These are phyloP conservation scores for Salvelinus alpinus DNA, from an alignment of 2,113 vertebrate genomes.

Conservation along the genomic window DNA sequence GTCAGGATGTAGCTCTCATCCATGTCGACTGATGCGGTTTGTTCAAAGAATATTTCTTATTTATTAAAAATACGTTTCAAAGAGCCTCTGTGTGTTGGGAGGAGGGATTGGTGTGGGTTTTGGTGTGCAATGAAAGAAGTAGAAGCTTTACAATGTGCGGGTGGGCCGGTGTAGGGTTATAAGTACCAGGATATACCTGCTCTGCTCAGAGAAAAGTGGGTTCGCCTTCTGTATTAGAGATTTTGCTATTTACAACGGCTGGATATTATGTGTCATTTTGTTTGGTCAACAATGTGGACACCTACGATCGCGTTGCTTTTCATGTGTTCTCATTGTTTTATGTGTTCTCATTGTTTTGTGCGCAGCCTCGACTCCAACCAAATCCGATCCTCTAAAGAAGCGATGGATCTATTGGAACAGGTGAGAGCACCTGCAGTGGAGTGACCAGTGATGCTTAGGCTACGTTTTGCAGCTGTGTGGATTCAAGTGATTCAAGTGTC, in stretches of 20 bases:
- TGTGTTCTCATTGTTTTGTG: conserved; percentile 40
- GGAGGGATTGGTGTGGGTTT: conserved; percentile 17
- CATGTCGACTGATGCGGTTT: conserved; percentile 45
- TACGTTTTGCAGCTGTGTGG: neutral
- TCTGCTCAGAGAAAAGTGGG: neutral
- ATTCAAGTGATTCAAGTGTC: neutral
- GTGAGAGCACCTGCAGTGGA: conserved; percentile 31
- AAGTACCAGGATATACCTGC: neutral
- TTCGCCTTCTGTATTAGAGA: conserved; percentile 1
- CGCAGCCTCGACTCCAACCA: conserved; percentile 66
- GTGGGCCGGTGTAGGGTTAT: conserved; percentile 16
- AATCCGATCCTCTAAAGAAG: conserved; percentile 69
- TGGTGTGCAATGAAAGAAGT: conserved; percentile 36
- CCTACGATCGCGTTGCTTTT: conserved; percentile 42
- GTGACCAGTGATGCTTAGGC: neutral
- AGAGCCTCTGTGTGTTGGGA: conserved; percentile 36
- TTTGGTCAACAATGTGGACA: conserved; percentile 43
- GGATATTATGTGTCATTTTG: too few relatives aligned
- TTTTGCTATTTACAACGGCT: neutral
- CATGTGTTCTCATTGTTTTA: conserved; percentile 35
- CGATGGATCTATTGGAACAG: conserved; percentile 23
- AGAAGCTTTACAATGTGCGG: conserved; percentile 38
- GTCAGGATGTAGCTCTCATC: conserved; percentile 49
- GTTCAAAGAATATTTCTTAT: conserved; percentile 46
- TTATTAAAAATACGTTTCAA: conserved; percentile 45